A percentile compares a stretch with the other conserved stretches of the same genome.
Evolutionary conservation across 2,113 vertebrate species (phyloP).

Genomic region (Corythoichthys haematopterus): DNA sequence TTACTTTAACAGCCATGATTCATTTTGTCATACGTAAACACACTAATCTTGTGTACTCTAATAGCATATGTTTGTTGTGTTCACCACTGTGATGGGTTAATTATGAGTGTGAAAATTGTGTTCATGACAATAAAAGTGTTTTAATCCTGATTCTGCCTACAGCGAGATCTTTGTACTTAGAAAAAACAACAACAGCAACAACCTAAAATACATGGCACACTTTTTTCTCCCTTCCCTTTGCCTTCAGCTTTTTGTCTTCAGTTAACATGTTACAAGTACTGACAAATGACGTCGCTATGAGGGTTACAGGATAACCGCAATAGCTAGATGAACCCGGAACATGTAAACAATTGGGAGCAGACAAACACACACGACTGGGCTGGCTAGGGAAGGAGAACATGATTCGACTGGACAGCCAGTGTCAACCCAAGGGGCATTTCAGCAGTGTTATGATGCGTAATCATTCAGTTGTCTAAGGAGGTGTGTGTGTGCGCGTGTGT

Average conservation of each 20-base stretch:
- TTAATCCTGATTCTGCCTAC: constrained; percentile 21
- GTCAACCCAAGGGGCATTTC: constrained; percentile 66
- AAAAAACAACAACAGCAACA: constrained; percentile 14
- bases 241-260: constrained; percentile 30
- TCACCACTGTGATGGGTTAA: background rate
- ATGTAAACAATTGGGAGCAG: constrained; percentile 37
- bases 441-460: constrained; percentile 63
- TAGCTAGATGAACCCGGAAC: constrained; percentile 21
- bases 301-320: constrained; percentile 12
- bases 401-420: constrained; percentile 62
- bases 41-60: background rate
- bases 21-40: too few species aligned
- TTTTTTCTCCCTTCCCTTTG: constrained; percentile 28
- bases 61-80: background rate
- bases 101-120: background rate
- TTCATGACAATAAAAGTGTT: background rate
- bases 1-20: too few species aligned
- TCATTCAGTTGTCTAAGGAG: constrained; percentile 48
- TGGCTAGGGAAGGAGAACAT: constrained; percentile 22
- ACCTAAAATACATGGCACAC: constrained; percentile 30
- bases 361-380: constrained; percentile 36
- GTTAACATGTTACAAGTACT: constrained; percentile 39
- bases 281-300: constrained; percentile 48
- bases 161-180: constrained; percentile 32
- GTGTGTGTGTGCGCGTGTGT: constrained; percentile 29